Base-by-base conservation (phyloP, 1,140 invertebrate genomes). In the Leptopilina clavipes region DNA sequence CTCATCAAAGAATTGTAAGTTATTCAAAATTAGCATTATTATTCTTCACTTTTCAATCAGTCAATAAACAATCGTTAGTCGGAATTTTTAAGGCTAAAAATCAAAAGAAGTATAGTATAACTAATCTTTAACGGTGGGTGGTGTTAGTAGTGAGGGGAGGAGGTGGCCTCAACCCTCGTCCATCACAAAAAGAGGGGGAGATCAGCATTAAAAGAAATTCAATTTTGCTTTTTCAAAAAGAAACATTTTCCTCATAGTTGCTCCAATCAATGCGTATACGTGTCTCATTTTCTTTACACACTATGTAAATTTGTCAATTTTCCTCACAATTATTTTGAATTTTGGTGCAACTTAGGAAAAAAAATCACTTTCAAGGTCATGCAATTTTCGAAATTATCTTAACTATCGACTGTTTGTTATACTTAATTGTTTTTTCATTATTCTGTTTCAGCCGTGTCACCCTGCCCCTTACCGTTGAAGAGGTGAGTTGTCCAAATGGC, bases 401-500 rank as follows among this genome's bases (percentile, higher is more conserved):
- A 14, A 10, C 25, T 31, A 31, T 31, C 5, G 25, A 31, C 25
- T 17, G 40, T 65, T 72, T 73, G 17, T 17, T n/a, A 72, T 44
- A 43, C 19, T 17, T 81, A 74, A 77, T 54, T 59, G 73, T 82
- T 81, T 83, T 76, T 74, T 84, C 78, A 84, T 83, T 86, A 85
- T 90, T 89, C 82, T 89, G 86, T 94, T 94, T 81, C 91, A 94
- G 94, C 90, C 94, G 94, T 87, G 93, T 95, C 80, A 94, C 93
- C 83, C 91, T 95, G 83, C 94, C 94, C 84, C 91, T 95, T 79
- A 95, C 94, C 77, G 94, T 95, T 78, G 93, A 94, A 91, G 94
- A 98, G 93, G 93, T 94, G 91, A 76, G 88, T 88, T 73, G 11
- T 79, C 14, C 19, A 70, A 74, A 70, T 25, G 18, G 14, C 40